These are phyloP conservation scores for Pollicipes pollicipes DNA, from an alignment of 1,140 invertebrate genomes.

Conservation along the genomic window DNA sequence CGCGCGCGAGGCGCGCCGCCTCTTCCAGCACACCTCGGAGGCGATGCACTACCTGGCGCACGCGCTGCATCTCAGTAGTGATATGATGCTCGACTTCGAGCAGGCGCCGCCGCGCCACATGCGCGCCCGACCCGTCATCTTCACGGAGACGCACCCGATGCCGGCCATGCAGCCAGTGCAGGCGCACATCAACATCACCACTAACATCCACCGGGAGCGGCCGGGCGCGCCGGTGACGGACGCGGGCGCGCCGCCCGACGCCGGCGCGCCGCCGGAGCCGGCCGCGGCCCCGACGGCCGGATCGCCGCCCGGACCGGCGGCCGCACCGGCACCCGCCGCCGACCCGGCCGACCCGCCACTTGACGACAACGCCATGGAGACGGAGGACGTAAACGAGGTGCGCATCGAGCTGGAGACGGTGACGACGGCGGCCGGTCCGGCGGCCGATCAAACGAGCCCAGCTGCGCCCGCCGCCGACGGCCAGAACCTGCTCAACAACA, in stretches of 20 bases:
- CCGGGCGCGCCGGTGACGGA: too few species aligned
- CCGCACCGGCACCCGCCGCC: not conserved
- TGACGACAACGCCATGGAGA: not conserved
- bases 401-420: not conserved
- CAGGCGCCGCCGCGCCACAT: slow-evolving; percentile 47
- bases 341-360: not conserved
- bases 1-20: slow-evolving; percentile 6
- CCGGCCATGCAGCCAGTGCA: not conserved
- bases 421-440: not conserved
- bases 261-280: not conserved
- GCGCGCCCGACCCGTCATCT: slow-evolving; percentile 45
- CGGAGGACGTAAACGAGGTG: not conserved
- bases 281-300: not conserved
- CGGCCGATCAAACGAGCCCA: not conserved
- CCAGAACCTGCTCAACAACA: not conserved
- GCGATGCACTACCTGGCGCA: slow-evolving; percentile 67
- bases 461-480: not conserved
- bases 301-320: too few species aligned
- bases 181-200: slow-evolving; percentile 19
- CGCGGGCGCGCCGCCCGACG: too few species aligned
- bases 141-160: slow-evolving; percentile 25
- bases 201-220: not conserved
- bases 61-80: slow-evolving; percentile 69
- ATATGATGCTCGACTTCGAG: slow-evolving; percentile 53
- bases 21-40: slow-evolving; percentile 32